These are phyloP conservation scores for Pomacea maculata DNA, from an alignment of 1,140 invertebrate species.

Conservation along the genomic window DNA sequence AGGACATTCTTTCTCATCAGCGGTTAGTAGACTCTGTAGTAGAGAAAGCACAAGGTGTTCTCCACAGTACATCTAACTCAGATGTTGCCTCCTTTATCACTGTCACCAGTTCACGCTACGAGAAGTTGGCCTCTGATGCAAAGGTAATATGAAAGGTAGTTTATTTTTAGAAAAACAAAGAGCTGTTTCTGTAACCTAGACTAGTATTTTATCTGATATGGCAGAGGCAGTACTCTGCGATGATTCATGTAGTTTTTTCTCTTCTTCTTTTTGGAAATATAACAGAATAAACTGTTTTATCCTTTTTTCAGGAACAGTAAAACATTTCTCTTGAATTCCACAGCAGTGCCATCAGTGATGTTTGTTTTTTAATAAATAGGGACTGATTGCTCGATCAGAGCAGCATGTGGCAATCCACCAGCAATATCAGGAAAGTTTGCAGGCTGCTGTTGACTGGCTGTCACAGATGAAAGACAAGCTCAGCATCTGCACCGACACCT, in stretches of 20 bases:
- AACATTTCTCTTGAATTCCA: too few relatives aligned
- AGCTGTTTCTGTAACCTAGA: too few relatives aligned
- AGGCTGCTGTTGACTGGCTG: constrained; percentile 67
- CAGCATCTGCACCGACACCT: constrained; percentile 85
- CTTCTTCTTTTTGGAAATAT: not conserved
- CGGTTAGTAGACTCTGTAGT: constrained; percentile 87
- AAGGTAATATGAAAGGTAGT: constrained; percentile 46
- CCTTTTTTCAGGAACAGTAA: too few relatives aligned
- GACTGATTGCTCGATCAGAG: constrained; percentile 79
- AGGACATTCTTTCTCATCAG: constrained; percentile 91
- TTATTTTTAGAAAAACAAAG: not conserved
- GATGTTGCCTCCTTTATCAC: constrained; percentile 63
- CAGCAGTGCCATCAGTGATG: too few relatives aligned
- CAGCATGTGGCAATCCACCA: constrained; percentile 86
- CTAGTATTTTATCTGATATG: not conserved
- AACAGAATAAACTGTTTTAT: too few relatives aligned
- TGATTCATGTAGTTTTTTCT: not conserved
- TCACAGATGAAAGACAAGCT: constrained; percentile 87
- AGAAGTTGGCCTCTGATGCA: constrained; percentile 63
- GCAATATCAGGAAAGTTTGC: constrained; percentile 56
- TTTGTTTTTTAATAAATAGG: constrained; percentile 53
- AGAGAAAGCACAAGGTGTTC: constrained; percentile 83
- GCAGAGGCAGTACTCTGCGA: not conserved
- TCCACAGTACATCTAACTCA: constrained; percentile 73
- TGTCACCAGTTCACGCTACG: constrained; percentile 79